These are phyloP conservation scores for Tetranychus urticae DNA, from an alignment of 1,140 invertebrate species.

Conservation along the genomic window DNA sequence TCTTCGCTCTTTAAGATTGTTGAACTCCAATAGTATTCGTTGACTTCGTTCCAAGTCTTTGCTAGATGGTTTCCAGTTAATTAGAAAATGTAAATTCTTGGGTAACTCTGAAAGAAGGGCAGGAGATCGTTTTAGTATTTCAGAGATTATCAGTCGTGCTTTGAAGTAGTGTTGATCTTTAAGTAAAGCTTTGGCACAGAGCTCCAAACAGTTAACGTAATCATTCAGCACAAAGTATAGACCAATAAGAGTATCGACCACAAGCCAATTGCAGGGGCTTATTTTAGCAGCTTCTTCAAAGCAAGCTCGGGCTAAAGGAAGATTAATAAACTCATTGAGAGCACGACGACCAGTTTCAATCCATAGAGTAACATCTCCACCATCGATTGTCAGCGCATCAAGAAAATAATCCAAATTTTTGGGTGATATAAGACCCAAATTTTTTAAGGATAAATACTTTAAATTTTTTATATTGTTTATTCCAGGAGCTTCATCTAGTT, in stretches of 20 bases:
- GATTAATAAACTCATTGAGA: neutral
- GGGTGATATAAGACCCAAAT: constrained; percentile 6
- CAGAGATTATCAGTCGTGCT: neutral
- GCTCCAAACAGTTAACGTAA: neutral
- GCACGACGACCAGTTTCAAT: constrained; percentile 5
- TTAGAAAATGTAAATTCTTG: constrained; percentile 1
- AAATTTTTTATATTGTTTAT: neutral
- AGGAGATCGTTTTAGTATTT: constrained; percentile 1
- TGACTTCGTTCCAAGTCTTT: neutral
- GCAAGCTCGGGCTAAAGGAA: constrained; percentile 5
- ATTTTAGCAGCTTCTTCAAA: constrained; percentile 5
- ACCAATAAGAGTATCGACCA: constrained; percentile 8
- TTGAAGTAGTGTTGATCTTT: neutral
- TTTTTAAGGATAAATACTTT: constrained; percentile 5
- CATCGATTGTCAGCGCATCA: constrained; percentile 7
- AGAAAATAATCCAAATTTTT: constrained; percentile 4
- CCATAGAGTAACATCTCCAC: constrained; percentile 8
- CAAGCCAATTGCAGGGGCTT: constrained; percentile 7
- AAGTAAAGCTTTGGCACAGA: constrained; percentile 1
- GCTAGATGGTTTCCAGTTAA: constrained; percentile 3
- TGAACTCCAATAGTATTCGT: neutral
- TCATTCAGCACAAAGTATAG: constrained; percentile 5
- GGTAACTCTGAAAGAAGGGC: constrained; percentile 1
- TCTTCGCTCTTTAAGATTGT: neutral
- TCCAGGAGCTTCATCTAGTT: constrained; percentile 1